phyloP scores from a whole-genome alignment of 2,888 invertebrate genomes.

The Sepiola atlantica region DNA sequence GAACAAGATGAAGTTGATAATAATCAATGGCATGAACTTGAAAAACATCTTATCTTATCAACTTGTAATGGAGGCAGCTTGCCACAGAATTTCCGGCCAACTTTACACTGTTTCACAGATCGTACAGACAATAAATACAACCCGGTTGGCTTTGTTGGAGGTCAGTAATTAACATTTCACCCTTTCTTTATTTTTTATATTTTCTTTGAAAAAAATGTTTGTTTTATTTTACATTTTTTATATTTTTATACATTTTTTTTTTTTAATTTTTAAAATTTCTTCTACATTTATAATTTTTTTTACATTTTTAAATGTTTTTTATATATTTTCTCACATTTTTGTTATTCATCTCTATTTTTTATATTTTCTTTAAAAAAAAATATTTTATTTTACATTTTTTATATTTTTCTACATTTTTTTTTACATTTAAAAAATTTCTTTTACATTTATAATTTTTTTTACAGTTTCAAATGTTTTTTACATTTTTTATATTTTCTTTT shows the following conservation, averaged over 20 bases:
- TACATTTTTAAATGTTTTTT: constrained; percentile 55
- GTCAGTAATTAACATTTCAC: constrained; percentile 71
- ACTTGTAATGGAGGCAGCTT: constrained; percentile 74
- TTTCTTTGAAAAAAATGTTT: too few species aligned
- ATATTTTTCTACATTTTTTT: not conserved
- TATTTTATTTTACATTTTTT: too few species aligned
- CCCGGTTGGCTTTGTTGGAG: constrained; percentile 84
- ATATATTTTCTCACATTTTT: not conserved
- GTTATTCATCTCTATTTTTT: too few species aligned
- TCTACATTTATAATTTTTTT: not conserved
- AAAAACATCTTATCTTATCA: constrained; percentile 65
- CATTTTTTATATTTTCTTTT: not conserved
- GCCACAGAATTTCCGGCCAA: constrained; percentile 86
- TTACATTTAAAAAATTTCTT: too few species aligned
- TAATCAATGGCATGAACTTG: constrained; percentile 65
- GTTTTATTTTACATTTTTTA: constrained; percentile 46
- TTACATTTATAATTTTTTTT: not conserved
- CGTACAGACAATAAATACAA: constrained; percentile 78
- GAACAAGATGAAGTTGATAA: constrained; percentile 57
- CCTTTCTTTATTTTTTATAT: not conserved
- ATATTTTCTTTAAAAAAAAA: too few species aligned
- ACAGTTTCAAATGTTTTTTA: constrained; percentile 55
- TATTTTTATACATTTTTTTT: too few species aligned
- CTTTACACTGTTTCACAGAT: constrained; percentile 82
- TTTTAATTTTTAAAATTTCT: too few species aligned